Percentiles rank a stretch among this genome's conserved stretches.
phyloP scores from a whole-genome alignment of 2,113 vertebrate genomes.

The Chloropsis cyanopogon region DNA sequence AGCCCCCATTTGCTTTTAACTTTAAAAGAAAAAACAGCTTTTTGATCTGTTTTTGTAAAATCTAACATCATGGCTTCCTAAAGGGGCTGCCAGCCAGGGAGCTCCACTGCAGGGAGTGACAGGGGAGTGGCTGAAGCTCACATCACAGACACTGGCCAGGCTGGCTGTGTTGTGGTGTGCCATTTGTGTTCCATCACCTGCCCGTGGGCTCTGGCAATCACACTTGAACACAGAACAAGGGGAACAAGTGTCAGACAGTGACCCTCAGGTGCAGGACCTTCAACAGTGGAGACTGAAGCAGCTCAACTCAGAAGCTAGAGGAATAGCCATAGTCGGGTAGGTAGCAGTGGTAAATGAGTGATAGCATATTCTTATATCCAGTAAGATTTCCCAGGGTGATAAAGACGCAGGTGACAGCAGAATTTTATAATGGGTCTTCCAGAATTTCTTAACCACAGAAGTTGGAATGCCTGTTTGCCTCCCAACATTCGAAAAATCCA shows the following conservation, averaged over 20 bases:
- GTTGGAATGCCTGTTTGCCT: not conserved
- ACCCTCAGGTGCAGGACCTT: not conserved
- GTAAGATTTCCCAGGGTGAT: not conserved
- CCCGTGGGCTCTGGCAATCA: not conserved
- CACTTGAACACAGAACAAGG: not conserved
- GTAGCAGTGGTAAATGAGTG: not conserved
- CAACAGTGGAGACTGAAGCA: not conserved
- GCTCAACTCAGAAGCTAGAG: not conserved
- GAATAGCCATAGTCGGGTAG: not conserved
- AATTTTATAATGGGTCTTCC: not conserved
- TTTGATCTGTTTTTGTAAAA: not conserved
- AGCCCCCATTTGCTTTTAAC: not conserved
- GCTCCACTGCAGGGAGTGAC: not conserved
- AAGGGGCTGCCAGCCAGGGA: not conserved
- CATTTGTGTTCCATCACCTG: not conserved
- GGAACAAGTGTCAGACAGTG: not conserved
- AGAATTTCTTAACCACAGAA: not conserved
- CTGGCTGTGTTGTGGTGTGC: not conserved
- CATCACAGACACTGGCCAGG: not conserved
- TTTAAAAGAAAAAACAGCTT: not conserved
- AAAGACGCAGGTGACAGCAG: not conserved
- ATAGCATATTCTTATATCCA: not conserved
- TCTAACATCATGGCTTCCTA: not conserved
- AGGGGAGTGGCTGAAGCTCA: not conserved
- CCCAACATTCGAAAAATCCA: not conserved